These are phyloP conservation scores for Erythrolamprus reginae DNA, from an alignment of 2,113 vertebrate species.

Conservation along the genomic window DNA sequence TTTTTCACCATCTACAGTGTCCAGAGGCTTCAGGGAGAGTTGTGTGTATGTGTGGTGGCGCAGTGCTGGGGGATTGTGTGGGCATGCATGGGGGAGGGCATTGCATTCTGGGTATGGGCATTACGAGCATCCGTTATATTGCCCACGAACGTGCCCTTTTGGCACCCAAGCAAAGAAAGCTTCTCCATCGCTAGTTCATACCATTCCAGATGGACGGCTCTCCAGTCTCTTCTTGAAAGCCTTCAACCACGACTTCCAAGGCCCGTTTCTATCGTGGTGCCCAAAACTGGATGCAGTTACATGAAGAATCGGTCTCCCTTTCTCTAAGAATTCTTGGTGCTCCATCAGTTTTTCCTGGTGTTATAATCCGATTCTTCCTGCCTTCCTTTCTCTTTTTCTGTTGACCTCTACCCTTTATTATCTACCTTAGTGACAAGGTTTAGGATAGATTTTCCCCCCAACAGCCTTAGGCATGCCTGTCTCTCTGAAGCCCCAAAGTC, in stretches of 20 bases:
- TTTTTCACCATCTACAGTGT: too few relatives aligned
- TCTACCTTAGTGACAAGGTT: slow-evolving; percentile 55
- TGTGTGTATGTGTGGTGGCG: too few relatives aligned
- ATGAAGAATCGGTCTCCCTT: background rate
- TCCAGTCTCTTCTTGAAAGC: background rate
- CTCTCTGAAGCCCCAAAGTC: slow-evolving; percentile 56
- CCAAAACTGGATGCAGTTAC: background rate
- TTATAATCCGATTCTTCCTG: background rate
- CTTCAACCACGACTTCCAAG: background rate
- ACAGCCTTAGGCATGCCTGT: slow-evolving; percentile 56
- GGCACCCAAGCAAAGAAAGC: too few relatives aligned
- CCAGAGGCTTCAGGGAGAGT: too few relatives aligned
- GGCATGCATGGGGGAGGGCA: too few relatives aligned
- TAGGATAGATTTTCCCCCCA: slow-evolving; percentile 44
- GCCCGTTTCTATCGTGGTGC: background rate
- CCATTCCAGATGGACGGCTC: background rate
- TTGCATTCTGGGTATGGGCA: too few relatives aligned
- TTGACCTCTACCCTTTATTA: slow-evolving; percentile 36
- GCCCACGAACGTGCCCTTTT: too few relatives aligned
- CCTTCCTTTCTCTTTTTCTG: slow-evolving; percentile 44
- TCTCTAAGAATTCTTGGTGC: background rate
- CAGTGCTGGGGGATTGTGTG: too few relatives aligned
- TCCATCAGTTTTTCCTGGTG: slow-evolving; percentile 9
- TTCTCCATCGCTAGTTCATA: too few relatives aligned
- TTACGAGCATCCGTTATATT: too few relatives aligned